Evolutionary conservation across 2,888 invertebrate genomes (phyloP).

Genomic region (Thelaira solivaga): DNA sequence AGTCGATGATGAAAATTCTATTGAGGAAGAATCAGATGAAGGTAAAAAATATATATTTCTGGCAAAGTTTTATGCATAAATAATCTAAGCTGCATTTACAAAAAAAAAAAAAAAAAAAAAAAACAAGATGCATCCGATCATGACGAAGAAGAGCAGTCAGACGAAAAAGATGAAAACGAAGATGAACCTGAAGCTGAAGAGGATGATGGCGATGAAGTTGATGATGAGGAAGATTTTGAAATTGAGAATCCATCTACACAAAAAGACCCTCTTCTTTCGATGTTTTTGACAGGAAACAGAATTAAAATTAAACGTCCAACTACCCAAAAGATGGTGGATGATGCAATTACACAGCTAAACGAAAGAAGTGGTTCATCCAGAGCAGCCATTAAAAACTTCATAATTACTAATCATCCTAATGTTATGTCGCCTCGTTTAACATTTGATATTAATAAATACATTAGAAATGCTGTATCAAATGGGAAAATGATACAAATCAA

Average conservation of each 20-base stretch:
- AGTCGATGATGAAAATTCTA: background rate
- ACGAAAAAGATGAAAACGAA: conserved; percentile 2
- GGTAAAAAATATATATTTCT: too few relatives aligned
- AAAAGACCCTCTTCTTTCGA: too few relatives aligned
- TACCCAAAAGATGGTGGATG: conserved; percentile 80
- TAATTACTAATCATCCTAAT: conserved; percentile 79
- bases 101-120: too few relatives aligned
- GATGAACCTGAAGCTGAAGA: background rate
- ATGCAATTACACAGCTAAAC: conserved; percentile 79
- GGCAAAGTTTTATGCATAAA: too few relatives aligned
- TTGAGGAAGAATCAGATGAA: conserved; percentile 7
- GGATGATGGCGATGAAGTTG: conserved; percentile 25
- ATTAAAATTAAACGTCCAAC: conserved; percentile 44
- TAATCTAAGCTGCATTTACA: too few relatives aligned
- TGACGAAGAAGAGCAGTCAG: conserved; percentile 16
- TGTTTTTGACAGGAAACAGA: too few relatives aligned
- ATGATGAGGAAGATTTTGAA: conserved; percentile 33
- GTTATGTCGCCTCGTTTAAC: conserved; percentile 80
- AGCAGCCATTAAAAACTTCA: conserved; percentile 80
- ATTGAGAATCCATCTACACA: too few relatives aligned
- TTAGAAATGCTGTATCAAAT: conserved; percentile 79
- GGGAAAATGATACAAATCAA: conserved; percentile 75
- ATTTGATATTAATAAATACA: conserved; percentile 80
- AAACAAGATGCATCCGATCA: too few relatives aligned
- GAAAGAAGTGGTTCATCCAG: conserved; percentile 81